Evolutionary conservation across 1,140 invertebrate genomes (phyloP).

Genomic region (Ceratosolen fusciceps): DNA sequence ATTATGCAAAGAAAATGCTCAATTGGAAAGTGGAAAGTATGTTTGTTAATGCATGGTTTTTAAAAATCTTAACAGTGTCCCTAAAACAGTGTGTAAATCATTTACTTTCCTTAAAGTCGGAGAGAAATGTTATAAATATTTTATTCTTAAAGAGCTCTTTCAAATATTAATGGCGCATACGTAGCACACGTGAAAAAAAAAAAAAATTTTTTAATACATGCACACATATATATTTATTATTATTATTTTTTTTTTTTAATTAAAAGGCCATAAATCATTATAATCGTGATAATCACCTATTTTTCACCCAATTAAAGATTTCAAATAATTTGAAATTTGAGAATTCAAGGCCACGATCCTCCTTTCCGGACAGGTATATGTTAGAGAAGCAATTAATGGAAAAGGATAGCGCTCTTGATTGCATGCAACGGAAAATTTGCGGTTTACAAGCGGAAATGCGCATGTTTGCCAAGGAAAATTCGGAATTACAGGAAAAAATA

Average conservation of each 20-base stretch:
- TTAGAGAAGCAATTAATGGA: slow-evolving; percentile 70
- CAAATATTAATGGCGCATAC: not conserved
- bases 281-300: no score
- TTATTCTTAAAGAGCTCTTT: no score
- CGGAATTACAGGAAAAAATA: slow-evolving; percentile 57
- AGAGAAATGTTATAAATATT: no score
- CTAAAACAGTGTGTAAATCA: no score
- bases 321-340: no score
- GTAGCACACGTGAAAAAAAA: no score
- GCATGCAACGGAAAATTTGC: slow-evolving; percentile 68
- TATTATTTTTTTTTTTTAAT: no score
- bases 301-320: no score
- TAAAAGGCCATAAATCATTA: no score
- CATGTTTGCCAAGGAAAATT: slow-evolving; percentile 63
- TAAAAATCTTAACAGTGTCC: not conserved
- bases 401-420: slow-evolving; percentile 69
- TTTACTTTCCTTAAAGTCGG: no score
- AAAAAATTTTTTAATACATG: no score
- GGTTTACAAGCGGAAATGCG: slow-evolving; percentile 69
- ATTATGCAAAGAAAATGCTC: slow-evolving; percentile 74
- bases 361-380: slow-evolving; percentile 10
- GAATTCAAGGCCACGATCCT: not conserved
- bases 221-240: no score
- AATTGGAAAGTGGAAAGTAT: slow-evolving; percentile 74
- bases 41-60: slow-evolving; percentile 11